These are phyloP conservation scores for Enteromius thamalakanensis DNA, from an alignment of 2,797 vertebrate species.

Conservation along the genomic window DNA sequence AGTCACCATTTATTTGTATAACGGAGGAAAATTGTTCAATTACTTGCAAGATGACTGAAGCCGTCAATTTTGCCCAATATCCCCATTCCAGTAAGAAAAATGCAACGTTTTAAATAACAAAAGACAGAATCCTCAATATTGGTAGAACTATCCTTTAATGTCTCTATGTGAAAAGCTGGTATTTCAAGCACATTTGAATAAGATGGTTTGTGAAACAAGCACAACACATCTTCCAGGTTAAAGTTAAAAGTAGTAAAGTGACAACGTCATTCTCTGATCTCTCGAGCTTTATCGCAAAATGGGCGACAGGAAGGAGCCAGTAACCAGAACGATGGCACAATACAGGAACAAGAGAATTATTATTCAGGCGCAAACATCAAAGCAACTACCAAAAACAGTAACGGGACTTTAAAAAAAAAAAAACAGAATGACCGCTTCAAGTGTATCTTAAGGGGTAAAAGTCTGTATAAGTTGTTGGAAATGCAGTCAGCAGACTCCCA, in stretches of 20 bases:
- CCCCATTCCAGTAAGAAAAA: not conserved
- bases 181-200: not conserved
- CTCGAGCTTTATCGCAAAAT: conserved; percentile 47
- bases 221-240: no score
- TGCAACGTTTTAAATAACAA: not conserved
- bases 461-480: not conserved
- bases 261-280: not conserved
- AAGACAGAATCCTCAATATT: not conserved
- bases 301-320: conserved; percentile 52
- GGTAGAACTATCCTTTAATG: not conserved
- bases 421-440: not conserved
- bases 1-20: not conserved
- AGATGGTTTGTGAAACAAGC: not conserved
- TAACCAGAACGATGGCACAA: conserved; percentile 13
- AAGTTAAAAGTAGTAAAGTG: not conserved
- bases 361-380: not conserved
- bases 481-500: conserved; percentile 4
- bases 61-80: not conserved
- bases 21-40: no score
- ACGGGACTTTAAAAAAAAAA: not conserved
- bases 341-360: not conserved
- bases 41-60: not conserved
- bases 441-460: no score
- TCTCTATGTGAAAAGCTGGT: not conserved
- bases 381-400: not conserved